phyloP scores from a whole-genome alignment of 1,140 invertebrate species.

The Condylostylus longicornis region DNA sequence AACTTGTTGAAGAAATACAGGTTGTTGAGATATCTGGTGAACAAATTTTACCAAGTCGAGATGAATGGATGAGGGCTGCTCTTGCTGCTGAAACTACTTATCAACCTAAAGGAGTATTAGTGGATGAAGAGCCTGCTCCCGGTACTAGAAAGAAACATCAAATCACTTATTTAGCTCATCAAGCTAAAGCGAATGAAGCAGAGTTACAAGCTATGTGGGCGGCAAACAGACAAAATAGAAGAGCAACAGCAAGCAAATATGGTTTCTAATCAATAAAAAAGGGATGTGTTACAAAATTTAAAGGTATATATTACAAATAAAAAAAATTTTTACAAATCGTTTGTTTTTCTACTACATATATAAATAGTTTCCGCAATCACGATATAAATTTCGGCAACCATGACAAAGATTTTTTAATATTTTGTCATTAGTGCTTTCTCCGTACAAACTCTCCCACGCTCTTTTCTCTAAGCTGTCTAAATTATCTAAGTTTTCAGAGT shows the following conservation, averaged over 20 bases:
- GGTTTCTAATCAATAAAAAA: slow-evolving; percentile 73
- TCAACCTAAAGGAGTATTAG: slow-evolving; percentile 25
- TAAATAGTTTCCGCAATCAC: too few species aligned
- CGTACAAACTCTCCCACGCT: too few species aligned
- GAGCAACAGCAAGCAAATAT: slow-evolving; percentile 79
- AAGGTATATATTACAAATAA: too few species aligned
- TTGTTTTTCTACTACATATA: too few species aligned
- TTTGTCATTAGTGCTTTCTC: too few species aligned
- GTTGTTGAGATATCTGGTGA: slow-evolving; percentile 74
- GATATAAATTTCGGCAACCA: too few species aligned
- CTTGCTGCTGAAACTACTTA: slow-evolving; percentile 55
- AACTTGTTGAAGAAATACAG: slow-evolving; percentile 38
- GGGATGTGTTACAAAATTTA: too few species aligned
- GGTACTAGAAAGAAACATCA: slow-evolving; percentile 79
- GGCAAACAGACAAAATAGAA: slow-evolving; percentile 62
- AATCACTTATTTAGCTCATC: slow-evolving; percentile 87
- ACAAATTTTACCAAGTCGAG: slow-evolving; percentile 61
- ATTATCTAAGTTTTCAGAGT: too few species aligned
- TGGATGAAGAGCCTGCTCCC: slow-evolving; percentile 41
- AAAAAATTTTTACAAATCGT: too few species aligned
- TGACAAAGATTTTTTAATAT: too few species aligned
- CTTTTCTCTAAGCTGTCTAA: too few species aligned
- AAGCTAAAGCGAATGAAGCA: slow-evolving; percentile 85
- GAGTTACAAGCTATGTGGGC: slow-evolving; percentile 91
- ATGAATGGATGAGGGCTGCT: slow-evolving; percentile 67